Base-by-base conservation (phyloP, 92 coral and sea anemone species). In the Porites rus region DNA sequence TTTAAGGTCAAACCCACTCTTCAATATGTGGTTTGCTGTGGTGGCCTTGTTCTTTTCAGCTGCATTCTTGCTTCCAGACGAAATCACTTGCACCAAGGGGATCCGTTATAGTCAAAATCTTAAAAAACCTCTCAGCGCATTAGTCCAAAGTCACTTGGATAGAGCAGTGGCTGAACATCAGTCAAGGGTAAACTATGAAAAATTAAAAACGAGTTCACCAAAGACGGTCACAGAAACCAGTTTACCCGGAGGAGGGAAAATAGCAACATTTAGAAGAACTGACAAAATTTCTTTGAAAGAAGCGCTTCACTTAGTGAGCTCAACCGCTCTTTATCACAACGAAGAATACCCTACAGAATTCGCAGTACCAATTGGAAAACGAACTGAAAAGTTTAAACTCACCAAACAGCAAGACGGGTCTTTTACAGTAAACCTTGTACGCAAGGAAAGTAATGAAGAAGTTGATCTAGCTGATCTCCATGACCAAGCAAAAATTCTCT, bases 311-410 rank as follows among this genome's bases (percentile, higher is more conserved):
- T 31, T 31, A 2, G 38, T 31, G 38, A 31, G 38, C 38, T 31
- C 38, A 31, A 1, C 38, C 38, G 38, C 38, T 31, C 38, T 31
- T 31, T 31, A 31, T 31, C 1, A 31, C 38, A 31, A 31, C 38
- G 4, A 31, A 31, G 38, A 31, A 31, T 31, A 31, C 38, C 38
- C 38, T 31, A 31, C 38, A 31, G 38, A 31, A 31, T 31, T 31
- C 38, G 38, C 38, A 31, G 2, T 31, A 31, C 38, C 38, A 31
- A 31, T 31, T 31, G 38, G 38, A 31, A 31, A 31, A 31, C 28
- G 83, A 17, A 20, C 19, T 46, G 38, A 74, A 25, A 76, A 67
- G 20, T 72, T 88, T 46, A 88, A 75, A 78, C 66, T 88, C 12
- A 31, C 61, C 12, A 54, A 54, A 10, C 46, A 31, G 60, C 53